Conservation (phyloP, 2,888 invertebrate species). For the Caenorhabditis afra region DNA sequence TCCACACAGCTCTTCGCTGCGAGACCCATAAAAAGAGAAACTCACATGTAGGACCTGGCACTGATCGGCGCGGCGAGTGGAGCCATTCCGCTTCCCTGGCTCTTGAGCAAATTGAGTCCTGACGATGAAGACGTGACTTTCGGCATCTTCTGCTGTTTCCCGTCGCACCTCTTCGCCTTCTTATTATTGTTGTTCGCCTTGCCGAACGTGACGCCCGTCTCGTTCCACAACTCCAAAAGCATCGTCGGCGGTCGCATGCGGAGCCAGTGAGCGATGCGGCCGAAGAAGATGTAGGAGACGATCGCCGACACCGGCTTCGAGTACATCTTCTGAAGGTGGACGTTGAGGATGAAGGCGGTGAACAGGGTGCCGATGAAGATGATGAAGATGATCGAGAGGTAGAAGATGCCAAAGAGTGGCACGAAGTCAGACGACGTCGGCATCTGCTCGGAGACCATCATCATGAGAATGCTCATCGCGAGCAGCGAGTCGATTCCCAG, state of each 20-base stretch:
- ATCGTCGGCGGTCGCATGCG: slow-evolving; percentile 77
- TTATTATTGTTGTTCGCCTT: slow-evolving; percentile 14
- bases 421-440: slow-evolving; percentile 81
- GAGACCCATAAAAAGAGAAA: no score
- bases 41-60: slow-evolving; percentile 56
- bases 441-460: slow-evolving; percentile 83
- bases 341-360: slow-evolving; percentile 79
- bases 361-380: slow-evolving; percentile 80
- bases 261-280: slow-evolving; percentile 77
- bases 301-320: slow-evolving; percentile 78
- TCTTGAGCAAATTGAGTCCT: slow-evolving; percentile 39
- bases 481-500: slow-evolving; percentile 80
- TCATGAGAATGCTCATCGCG: slow-evolving; percentile 82
- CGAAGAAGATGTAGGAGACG: slow-evolving; percentile 77
- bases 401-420: slow-evolving; percentile 78
- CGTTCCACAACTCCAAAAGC: slow-evolving; percentile 77
- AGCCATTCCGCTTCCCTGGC: slow-evolving; percentile 42
- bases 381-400: slow-evolving; percentile 79
- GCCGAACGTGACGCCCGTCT: slow-evolving; percentile 66
- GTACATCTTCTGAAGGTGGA: slow-evolving; percentile 79
- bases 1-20: no score
- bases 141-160: slow-evolving; percentile 20
- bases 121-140: slow-evolving; percentile 52
- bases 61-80: slow-evolving; percentile 57
- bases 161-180: slow-evolving; percentile 11